These are phyloP conservation scores for Drosophila pruinosa DNA, from an alignment of 1,140 invertebrate species.

Conservation along the genomic window DNA sequence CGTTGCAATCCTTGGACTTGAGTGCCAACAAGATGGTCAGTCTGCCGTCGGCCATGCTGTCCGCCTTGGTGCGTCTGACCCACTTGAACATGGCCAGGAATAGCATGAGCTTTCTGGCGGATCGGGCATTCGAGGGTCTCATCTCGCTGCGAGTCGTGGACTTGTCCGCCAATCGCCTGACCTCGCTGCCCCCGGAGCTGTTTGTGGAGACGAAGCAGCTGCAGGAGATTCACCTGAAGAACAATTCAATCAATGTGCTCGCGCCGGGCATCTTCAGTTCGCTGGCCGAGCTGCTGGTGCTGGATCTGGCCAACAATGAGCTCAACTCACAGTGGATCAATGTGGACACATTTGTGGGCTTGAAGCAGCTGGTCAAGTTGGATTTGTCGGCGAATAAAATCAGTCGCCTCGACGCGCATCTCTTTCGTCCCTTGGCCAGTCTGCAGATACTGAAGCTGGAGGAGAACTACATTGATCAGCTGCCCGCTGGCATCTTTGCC, in stretches of 20 bases:
- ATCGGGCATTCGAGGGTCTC: slow-evolving; percentile 92
- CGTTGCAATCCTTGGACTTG: slow-evolving; percentile 89
- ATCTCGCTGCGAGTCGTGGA: slow-evolving; percentile 89
- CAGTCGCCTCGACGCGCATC: slow-evolving; percentile 89
- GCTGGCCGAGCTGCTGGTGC: slow-evolving; percentile 89
- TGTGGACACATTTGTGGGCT: slow-evolving; percentile 91
- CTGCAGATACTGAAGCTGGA: slow-evolving; percentile 92
- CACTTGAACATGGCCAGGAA: slow-evolving; percentile 88
- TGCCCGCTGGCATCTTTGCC: slow-evolving; percentile 92
- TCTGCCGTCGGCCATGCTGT: slow-evolving; percentile 89
- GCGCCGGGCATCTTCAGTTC: slow-evolving; percentile 93
- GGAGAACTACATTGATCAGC: slow-evolving; percentile 91
- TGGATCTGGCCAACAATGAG: slow-evolving; percentile 94
- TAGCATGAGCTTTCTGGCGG: slow-evolving; percentile 89
- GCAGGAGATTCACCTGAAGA: slow-evolving; percentile 92
- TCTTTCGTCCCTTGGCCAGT: slow-evolving; percentile 91
- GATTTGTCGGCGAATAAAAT: slow-evolving; percentile 93
- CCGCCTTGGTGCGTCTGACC: slow-evolving; percentile 87
- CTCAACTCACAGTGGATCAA: slow-evolving; percentile 94
- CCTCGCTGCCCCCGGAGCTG: slow-evolving; percentile 91
- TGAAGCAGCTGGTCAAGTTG: slow-evolving; percentile 90
- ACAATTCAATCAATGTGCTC: slow-evolving; percentile 93
- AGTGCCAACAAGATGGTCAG: slow-evolving; percentile 93
- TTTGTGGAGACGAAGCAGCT: slow-evolving; percentile 91
- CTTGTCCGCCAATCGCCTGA: slow-evolving; percentile 91